Evolutionary conservation across 2,797 vertebrate genomes (phyloP), one percentile per base, ranked within the genome.

Genomic region (Lepilemur ruficaudatus): DNA sequence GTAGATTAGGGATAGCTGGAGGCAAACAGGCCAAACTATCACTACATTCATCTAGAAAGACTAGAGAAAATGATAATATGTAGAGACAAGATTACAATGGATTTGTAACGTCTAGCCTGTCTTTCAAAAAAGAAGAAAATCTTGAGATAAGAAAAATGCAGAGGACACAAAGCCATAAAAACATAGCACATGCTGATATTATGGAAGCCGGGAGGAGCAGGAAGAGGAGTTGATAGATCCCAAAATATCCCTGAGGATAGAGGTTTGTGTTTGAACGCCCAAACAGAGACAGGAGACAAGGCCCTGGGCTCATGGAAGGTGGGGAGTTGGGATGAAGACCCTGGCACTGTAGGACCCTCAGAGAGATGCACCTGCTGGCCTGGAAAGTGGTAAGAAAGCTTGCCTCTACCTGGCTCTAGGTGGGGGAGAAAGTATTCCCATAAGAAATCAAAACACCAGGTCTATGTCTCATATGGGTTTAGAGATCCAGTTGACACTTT

Each of bases 1-100:
- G 14, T 20, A 70, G 11, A 52, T 18, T 4, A 25, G 1, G 8
- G 12, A 22, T 4, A 8, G 0, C 0, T 38, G 38, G 28, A 67
- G 43, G 73, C 9, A 15, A 28, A 69, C 55, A 67, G 12, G 15
- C 28, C 7, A 61, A 20, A 17, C 9, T 12, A 25, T 25, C 32
- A 12, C 38, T 8, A 9, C 6, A 28, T 10, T 38, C 69, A n/a
- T 20, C 41, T 35, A 41, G 50, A 94, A 38, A 72, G 9, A 3
- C 75, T 30, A 65, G 14, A 13, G 4, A 52, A 23, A 2, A 20
- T 13, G 25, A 48, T 4, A 32, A 18, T 15, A 8, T 4, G 41
- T 65, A 57, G 9, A 61, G 38, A 6, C 15, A 28, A 35, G 18
- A 25, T 30, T 41, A 43, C 14, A 13, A n/a, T 28, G 5, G 7